Conservation (phyloP, 2,113 vertebrate genomes). For the Rhinolophus sinicus region DNA sequence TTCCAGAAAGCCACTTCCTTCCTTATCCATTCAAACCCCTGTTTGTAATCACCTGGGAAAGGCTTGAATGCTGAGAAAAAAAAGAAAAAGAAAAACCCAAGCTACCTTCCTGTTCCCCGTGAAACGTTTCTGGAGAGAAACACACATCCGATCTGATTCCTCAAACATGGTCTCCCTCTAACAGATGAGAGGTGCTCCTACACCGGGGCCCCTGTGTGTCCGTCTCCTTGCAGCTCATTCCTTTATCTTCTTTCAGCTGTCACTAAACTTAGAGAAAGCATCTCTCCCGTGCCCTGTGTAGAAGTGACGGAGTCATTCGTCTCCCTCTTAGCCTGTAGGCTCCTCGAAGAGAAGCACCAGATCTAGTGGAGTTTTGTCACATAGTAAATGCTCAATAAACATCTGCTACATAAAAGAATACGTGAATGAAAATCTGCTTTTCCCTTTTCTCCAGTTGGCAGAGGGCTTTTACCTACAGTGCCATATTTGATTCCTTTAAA, state of each 20-base stretch:
- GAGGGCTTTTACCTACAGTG: neutral
- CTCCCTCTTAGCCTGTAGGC: neutral
- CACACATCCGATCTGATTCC: neutral
- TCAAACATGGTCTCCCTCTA: neutral
- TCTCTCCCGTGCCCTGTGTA: rapidly evolving
- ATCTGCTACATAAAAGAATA: neutral
- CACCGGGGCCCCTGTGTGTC: no score
- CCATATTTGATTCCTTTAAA: neutral
- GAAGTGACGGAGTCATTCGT: rapidly evolving
- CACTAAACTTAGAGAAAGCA: neutral
- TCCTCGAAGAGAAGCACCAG: neutral
- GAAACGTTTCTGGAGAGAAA: neutral
- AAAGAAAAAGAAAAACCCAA: no score
- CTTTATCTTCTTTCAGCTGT: neutral
- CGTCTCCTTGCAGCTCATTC: no score
- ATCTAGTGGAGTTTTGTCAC: neutral
- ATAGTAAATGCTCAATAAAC: neutral
- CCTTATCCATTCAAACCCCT: neutral
- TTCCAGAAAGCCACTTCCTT: neutral
- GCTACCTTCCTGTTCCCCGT: neutral
- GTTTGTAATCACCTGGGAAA: neutral
- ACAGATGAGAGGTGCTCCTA: no score
- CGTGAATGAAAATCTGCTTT: neutral
- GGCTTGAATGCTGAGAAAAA: neutral
- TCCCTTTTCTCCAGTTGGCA: neutral